Evolutionary conservation across 1,140 invertebrate genomes (phyloP).

Genomic region (Ephestia elutella): DNA sequence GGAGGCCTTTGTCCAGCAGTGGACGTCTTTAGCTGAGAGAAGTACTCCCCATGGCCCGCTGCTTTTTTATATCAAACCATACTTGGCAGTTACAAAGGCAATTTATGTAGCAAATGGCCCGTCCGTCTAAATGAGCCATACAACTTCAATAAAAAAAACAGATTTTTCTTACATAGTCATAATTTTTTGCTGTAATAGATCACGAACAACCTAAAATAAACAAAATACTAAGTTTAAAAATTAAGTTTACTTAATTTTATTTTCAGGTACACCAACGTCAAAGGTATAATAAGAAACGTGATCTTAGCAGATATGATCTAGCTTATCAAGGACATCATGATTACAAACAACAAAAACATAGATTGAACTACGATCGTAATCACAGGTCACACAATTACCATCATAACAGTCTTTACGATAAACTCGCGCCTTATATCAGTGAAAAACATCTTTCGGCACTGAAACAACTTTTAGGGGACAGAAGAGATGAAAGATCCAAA

Average conservation of each 20-base stretch:
- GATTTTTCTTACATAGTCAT: too few relatives aligned
- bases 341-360: neutral
- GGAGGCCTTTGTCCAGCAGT: too few relatives aligned
- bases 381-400: neutral
- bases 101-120: too few relatives aligned
- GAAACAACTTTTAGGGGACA: neutral
- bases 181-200: too few relatives aligned
- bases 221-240: neutral
- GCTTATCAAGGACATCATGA: neutral
- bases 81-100: too few relatives aligned
- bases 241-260: neutral
- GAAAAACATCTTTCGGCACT: neutral
- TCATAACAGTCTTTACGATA: neutral
- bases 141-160: too few relatives aligned
- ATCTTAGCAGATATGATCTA: neutral
- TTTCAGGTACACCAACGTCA: neutral
- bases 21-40: too few relatives aligned
- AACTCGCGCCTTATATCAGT: neutral
- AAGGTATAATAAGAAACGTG: neutral
- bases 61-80: too few relatives aligned
- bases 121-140: too few relatives aligned
- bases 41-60: too few relatives aligned
- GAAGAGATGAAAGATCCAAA: too few relatives aligned
- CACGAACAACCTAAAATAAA: neutral
- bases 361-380: neutral